These are phyloP conservation scores for Andrena trimmerana DNA, from an alignment of 2,888 invertebrate species.

Conservation along the genomic window DNA sequence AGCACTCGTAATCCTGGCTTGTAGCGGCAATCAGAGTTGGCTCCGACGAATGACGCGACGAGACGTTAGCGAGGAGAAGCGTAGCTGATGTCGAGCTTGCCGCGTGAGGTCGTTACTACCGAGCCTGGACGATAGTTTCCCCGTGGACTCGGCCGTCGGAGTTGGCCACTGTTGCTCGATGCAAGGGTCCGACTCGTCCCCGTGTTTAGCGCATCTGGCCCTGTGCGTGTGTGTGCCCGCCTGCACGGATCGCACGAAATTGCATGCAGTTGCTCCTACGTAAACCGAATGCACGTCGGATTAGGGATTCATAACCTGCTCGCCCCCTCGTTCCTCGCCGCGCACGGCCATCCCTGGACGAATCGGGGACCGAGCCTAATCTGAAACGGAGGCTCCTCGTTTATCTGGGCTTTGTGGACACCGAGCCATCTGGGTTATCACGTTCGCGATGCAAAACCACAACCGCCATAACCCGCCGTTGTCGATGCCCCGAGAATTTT, in stretches of 20 bases:
- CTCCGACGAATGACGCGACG: slow-evolving; percentile 64
- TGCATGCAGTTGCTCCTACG: slow-evolving; percentile 68
- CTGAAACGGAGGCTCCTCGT: slow-evolving; percentile 51
- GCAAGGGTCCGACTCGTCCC: slow-evolving; percentile 26
- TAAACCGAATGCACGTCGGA: slow-evolving; percentile 73
- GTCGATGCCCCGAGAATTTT: background rate
- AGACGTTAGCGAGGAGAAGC: slow-evolving; percentile 51
- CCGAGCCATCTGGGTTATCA: slow-evolving; percentile 45
- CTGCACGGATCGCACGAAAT: slow-evolving; percentile 59
- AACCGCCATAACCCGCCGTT: background rate
- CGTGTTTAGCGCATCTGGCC: slow-evolving; percentile 37
- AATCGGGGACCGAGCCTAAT: slow-evolving; percentile 50
- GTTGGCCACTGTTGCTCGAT: slow-evolving; percentile 11
- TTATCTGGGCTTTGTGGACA: slow-evolving; percentile 57
- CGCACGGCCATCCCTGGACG: slow-evolving; percentile 24
- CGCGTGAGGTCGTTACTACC: background rate
- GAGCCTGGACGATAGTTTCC: slow-evolving; percentile 61
- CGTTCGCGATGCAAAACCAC: slow-evolving; percentile 7
- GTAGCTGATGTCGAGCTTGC: slow-evolving; percentile 51
- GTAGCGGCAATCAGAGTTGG: slow-evolving; percentile 74
- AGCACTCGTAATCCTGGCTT: slow-evolving; percentile 75
- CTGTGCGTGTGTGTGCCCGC: background rate
- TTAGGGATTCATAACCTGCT: slow-evolving; percentile 75
- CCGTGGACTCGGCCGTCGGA: slow-evolving; percentile 7
- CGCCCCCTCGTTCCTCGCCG: background rate